Percentiles rank a stretch among this genome's conserved stretches.
These are phyloP conservation scores for Sericinus montela DNA, from an alignment of 2,888 invertebrate species.

Conservation along the genomic window DNA sequence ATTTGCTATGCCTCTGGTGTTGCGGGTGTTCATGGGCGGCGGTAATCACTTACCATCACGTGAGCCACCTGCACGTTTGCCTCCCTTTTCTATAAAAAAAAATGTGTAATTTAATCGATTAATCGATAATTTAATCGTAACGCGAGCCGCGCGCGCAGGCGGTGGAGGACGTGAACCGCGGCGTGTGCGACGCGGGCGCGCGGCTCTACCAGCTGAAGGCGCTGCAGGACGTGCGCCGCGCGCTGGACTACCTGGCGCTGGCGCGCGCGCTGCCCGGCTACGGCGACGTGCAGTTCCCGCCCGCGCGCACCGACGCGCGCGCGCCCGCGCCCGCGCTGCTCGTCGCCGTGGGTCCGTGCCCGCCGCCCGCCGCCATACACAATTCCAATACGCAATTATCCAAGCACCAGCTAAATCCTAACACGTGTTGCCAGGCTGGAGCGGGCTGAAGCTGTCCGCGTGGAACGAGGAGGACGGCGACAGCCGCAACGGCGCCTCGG, in stretches of 20 bases:
- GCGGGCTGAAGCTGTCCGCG: conserved; percentile 87
- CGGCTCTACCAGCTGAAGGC: conserved; percentile 97
- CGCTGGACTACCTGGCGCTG: conserved; percentile 89
- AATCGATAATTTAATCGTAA: too few relatives aligned
- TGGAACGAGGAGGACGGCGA: conserved; percentile 81
- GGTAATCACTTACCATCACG: too few relatives aligned
- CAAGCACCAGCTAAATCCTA: too few relatives aligned
- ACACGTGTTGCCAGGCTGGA: conserved; percentile 64
- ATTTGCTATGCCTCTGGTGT: too few relatives aligned
- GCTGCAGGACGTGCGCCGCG: conserved; percentile 89
- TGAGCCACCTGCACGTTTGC: too few relatives aligned
- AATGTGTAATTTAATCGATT: too few relatives aligned
- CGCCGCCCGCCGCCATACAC: background rate
- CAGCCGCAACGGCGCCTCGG: conserved; percentile 80
- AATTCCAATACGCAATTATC: too few relatives aligned
- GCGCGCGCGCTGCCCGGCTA: conserved; percentile 95
- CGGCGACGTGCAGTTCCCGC: conserved; percentile 96
- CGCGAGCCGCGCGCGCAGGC: too few relatives aligned
- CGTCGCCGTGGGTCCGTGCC: conserved; percentile 82
- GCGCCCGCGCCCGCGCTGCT: conserved; percentile 81
- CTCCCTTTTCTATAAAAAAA: too few relatives aligned
- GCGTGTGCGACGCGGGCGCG: conserved; percentile 93
- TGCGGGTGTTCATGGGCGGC: too few relatives aligned
- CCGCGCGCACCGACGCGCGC: conserved; percentile 87
- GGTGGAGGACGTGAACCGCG: conserved; percentile 96